Evolutionary conservation across 2,888 invertebrate species (phyloP).

Genomic region (Stenolophus ochropezus): DNA sequence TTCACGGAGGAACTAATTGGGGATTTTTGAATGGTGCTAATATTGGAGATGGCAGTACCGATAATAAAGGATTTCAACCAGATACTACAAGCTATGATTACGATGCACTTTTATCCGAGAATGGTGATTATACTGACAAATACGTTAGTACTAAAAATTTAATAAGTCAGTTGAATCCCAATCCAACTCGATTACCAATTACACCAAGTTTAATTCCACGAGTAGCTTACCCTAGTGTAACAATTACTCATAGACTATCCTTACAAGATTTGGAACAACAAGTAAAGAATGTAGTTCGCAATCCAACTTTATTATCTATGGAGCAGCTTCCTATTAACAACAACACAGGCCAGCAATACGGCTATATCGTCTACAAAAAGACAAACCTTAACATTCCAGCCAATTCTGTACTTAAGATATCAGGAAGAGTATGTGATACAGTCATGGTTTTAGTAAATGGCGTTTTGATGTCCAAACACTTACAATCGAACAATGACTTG

Average conservation of each 20-base stretch:
- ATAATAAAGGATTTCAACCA: constrained; percentile 64
- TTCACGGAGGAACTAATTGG: constrained; percentile 91
- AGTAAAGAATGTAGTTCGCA: constrained; percentile 47
- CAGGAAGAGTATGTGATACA: constrained; percentile 73
- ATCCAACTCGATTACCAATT: constrained; percentile 68
- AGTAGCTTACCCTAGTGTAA: constrained; percentile 68
- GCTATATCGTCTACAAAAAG: constrained; percentile 75
- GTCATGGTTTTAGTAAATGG: constrained; percentile 74
- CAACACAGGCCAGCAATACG: constrained; percentile 75
- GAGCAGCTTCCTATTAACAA: constrained; percentile 70
- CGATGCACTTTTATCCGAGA: constrained; percentile 91
- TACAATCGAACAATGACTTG: constrained; percentile 66
- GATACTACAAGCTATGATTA: constrained; percentile 76
- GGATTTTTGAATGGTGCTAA: constrained; percentile 75
- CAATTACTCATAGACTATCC: constrained; percentile 64
- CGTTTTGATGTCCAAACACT: constrained; percentile 68
- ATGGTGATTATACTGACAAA: constrained; percentile 91
- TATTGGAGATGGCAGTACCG: constrained; percentile 62
- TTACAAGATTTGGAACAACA: constrained; percentile 61
- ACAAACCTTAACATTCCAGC: constrained; percentile 66
- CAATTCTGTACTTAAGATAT: constrained; percentile 68
- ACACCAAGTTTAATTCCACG: constrained; percentile 68
- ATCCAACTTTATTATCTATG: constrained; percentile 66
- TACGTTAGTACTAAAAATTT: constrained; percentile 82
- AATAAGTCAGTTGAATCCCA: constrained; percentile 67